phyloP scores from a whole-genome alignment of 1,140 invertebrate genomes.

The Vollenhovia emeryi region DNA sequence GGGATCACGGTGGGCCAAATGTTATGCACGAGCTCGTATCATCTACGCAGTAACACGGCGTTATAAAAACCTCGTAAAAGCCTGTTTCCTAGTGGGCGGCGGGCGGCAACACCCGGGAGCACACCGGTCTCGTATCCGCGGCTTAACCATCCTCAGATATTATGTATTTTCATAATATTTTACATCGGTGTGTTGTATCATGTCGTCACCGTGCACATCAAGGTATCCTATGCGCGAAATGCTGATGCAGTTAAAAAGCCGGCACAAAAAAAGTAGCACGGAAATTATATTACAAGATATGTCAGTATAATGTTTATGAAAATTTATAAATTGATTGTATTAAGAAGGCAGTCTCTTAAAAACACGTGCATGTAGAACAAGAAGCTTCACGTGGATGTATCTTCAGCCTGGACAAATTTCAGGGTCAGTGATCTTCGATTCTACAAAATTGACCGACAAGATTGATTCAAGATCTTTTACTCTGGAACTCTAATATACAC shows the following conservation, averaged over 20 bases:
- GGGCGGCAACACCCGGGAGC: constrained; percentile 32
- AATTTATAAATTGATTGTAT: neutral
- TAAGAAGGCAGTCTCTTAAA: neutral
- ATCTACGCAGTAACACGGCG: constrained; percentile 64
- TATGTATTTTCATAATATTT: constrained; percentile 80
- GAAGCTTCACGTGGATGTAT: neutral
- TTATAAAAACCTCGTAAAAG: constrained; percentile 79
- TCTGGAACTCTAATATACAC: neutral
- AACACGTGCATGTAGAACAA: neutral
- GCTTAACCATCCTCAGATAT: constrained; percentile 77
- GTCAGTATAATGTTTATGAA: neutral
- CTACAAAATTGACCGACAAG: neutral
- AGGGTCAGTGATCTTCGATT: neutral
- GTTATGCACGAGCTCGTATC: constrained; percentile 64
- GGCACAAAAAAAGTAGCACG: neutral
- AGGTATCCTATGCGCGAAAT: neutral
- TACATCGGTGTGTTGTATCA: constrained; percentile 69
- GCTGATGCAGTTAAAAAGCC: neutral
- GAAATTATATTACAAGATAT: neutral
- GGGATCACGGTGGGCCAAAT: constrained; percentile 42
- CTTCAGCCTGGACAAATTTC: neutral
- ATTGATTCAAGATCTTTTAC: neutral
- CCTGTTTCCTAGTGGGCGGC: constrained; percentile 53
- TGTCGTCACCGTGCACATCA: constrained; percentile 29
- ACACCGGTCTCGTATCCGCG: constrained; percentile 40